These are phyloP conservation scores for Polyergus mexicanus DNA, from an alignment of 1,140 invertebrate species.

Conservation along the genomic window DNA sequence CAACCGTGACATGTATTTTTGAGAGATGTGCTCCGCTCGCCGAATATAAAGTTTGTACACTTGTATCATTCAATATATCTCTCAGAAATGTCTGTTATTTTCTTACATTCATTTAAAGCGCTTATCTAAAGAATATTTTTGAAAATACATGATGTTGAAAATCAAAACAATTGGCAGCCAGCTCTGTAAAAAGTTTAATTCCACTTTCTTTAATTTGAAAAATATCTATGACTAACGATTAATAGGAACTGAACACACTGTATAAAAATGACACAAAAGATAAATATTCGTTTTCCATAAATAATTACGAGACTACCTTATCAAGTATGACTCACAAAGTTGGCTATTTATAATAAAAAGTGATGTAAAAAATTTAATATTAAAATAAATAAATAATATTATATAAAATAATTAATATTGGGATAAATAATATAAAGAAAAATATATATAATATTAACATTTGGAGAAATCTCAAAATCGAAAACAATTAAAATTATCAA, in stretches of 20 bases:
- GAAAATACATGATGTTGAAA: neutral
- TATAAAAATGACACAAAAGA: neutral
- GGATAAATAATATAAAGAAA: neutral
- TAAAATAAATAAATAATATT: neutral
- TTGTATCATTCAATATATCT: conserved; percentile 2
- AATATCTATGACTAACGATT: neutral
- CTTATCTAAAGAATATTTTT: neutral
- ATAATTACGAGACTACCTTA: conserved; percentile 11
- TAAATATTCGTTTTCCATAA: neutral
- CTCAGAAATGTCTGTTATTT: neutral
- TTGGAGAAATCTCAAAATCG: neutral
- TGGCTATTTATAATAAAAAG: neutral
- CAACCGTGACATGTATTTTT: neutral
- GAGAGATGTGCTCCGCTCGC: neutral
- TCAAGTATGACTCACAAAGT: neutral
- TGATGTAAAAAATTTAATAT: neutral
- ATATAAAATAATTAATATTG: neutral
- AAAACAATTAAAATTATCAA: neutral
- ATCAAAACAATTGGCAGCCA: neutral
- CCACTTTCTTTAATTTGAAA: neutral
- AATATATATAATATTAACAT: too few species aligned
- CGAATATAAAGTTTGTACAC: neutral
- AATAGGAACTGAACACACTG: neutral
- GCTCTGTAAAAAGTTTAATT: neutral
- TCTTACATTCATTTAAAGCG: neutral